Base-by-base conservation (phyloP, 1,140 invertebrate species). In the Brachionus calyciflorus region DNA sequence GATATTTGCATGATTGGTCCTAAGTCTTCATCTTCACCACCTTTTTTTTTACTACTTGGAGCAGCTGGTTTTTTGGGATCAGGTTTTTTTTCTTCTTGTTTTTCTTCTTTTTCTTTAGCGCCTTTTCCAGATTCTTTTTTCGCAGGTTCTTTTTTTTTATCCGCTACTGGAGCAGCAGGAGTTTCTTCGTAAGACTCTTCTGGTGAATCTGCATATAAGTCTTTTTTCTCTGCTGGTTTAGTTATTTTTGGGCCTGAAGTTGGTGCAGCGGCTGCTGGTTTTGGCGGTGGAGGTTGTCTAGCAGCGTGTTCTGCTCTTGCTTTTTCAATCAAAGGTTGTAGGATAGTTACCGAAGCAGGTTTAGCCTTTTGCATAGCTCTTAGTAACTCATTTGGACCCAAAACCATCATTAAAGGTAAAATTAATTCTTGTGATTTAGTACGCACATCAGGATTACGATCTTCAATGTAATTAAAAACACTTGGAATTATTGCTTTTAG, bases 371-470 rank as follows among this genome's bases (percentile, higher is more conserved):
- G 90, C 10, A 90, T 87, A 44, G 90, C 89, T 77, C 90, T 90
- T 3, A 88, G 83, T 90, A 96, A 92, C 0, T 87, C 78, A 48
- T 94, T 92, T 80, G 91, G 95, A 5, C 93, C 92, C 0, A 93
- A 84, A 84, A 96, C 93, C 76, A 95, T 90, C 93, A 96, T 96
- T 78, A 94, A 90, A 6, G 93, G 93, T 26, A 95, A 83, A 21
- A 95, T 89, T 53, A 91, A 91, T 81, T 96, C 93, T 77, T 91
- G 89, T 14, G 93, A 91, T 81, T 91, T 92, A 82, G 93, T 94
- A 14, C 94, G 87, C 1, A 96, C 93, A 80, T 96, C 94, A 0
- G 89, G 90, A 83, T 91, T 93, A 46, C 94, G 88, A 87, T 97
- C 94, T 82, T 95, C 93, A 33, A 96, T 83, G 82, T 92, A 92